Evolutionary conservation across 2,113 vertebrate species (phyloP).

Genomic region (Diphyllodes magnificus): DNA sequence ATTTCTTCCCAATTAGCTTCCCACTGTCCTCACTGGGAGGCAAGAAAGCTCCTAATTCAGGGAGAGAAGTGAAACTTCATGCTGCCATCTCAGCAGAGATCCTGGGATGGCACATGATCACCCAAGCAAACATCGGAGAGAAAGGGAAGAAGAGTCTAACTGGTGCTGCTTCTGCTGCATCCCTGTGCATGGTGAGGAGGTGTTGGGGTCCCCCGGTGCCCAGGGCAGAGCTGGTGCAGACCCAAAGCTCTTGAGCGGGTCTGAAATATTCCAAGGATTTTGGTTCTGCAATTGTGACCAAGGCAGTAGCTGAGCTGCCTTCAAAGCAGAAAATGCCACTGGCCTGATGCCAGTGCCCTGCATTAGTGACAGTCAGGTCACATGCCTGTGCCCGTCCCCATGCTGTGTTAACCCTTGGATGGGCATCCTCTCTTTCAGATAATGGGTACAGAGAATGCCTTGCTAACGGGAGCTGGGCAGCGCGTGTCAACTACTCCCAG

Average conservation of each 20-base stretch:
- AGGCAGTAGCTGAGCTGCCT: not conserved
- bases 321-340: not conserved
- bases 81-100: not conserved
- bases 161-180: not conserved
- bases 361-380: not conserved
- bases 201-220: accelerated
- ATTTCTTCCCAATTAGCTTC: not conserved
- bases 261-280: not conserved
- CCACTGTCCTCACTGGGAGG: not conserved
- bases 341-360: not conserved
- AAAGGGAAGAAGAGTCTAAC: not conserved
- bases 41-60: not conserved
- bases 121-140: accelerated
- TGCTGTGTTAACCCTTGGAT: not conserved
- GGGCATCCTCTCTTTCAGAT: slow-evolving; percentile 66
- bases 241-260: accelerated
- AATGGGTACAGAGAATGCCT: slow-evolving; percentile 86
- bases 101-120: not conserved
- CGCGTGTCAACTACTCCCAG: slow-evolving; percentile 83
- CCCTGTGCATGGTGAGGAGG: not conserved
- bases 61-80: not conserved
- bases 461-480: slow-evolving; percentile 82
- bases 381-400: not conserved
- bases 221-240: not conserved
- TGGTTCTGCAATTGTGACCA: not conserved